Base-by-base conservation (phyloP, 2,113 vertebrate genomes). In the Takifugu flavidus region DNA sequence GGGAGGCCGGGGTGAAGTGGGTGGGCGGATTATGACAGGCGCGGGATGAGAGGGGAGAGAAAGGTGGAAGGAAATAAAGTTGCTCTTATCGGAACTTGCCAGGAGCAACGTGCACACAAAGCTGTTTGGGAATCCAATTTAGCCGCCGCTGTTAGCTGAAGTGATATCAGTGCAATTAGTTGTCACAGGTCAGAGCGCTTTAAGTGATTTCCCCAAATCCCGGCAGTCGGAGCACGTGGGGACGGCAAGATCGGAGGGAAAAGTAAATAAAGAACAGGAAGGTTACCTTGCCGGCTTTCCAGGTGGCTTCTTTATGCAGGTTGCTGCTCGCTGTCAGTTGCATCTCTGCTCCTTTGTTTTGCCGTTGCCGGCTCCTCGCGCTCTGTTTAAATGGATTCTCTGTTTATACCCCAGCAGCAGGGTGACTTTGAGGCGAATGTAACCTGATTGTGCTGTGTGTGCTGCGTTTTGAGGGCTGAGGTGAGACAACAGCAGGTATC, bases 91-190 rank as follows among this genome's bases (percentile, higher is more conserved):
- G 53, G 61, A 84, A 82, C 53, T 76, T 49, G 82, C 85, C 87
- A 90, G 89, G 53, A 86, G 88, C 79, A 53, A 55, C 26, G 78
- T 5, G 13, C 65, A 55, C 78, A 87, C 76, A 86, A 79, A 84
- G 86, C 86, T 75, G 62, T 67, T 69, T 27, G 49, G 70, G 64
- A 86, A 86, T 85, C 82, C 80, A 83, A 86, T 89, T 88, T 85
- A 83, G 77, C 72, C 69, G 58, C 39, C 26, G 68, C 80, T 83
- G 83, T 87, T 88, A 77, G 81, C 75, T 87, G 80, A 85, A 84
- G 80, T 83, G 80, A 86, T 88, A 88, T 83, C 76, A 75, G 77
- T 25, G 75, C 86, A 88, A 89, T 89, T 89, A 87, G 86, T 83
- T 66, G 56, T 74, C 80, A 72, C 71, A 74, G 83, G 84, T 89